phyloP scores from a whole-genome alignment of 2,113 vertebrate genomes.

The Oreochromis aureus region DNA sequence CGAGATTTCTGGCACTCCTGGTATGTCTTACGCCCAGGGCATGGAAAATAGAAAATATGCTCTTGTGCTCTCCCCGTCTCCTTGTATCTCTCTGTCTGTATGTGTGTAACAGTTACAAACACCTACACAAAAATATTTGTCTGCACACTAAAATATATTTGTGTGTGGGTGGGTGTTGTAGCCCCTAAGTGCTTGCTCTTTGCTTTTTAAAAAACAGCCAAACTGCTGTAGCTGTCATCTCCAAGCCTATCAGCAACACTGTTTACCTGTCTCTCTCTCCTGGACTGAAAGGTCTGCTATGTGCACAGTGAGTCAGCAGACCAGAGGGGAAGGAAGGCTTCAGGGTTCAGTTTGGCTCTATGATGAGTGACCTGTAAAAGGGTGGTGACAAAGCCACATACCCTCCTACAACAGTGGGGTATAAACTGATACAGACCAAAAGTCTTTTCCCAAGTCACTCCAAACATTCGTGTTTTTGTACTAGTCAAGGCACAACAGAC shows the following conservation, averaged over 20 bases:
- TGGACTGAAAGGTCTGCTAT: not conserved
- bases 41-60: conserved; percentile 53
- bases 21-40: conserved; percentile 62
- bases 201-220: not conserved
- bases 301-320: conserved; percentile 22
- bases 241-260: not conserved
- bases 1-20: conserved; percentile 62
- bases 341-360: conserved; percentile 1
- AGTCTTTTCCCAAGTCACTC: not conserved
- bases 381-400: conserved; percentile 27
- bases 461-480: not conserved
- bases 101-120: conserved; percentile 19
- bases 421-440: not conserved
- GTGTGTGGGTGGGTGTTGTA: conserved; percentile 41
- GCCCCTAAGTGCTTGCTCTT: conserved; percentile 3
- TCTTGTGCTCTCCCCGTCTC: not conserved
- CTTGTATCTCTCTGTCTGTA: not conserved
- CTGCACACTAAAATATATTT: conserved; percentile 36
- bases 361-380: conserved; percentile 8
- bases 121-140: conserved; percentile 39
- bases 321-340: conserved; percentile 3
- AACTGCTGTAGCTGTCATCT: conserved; percentile 16
- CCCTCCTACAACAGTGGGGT: not conserved
- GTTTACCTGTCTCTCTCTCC: not conserved
- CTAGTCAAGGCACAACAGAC: not conserved